phyloP scores from a whole-genome alignment of 1,140 invertebrate genomes.

The Aradophagus sp. region DNA sequence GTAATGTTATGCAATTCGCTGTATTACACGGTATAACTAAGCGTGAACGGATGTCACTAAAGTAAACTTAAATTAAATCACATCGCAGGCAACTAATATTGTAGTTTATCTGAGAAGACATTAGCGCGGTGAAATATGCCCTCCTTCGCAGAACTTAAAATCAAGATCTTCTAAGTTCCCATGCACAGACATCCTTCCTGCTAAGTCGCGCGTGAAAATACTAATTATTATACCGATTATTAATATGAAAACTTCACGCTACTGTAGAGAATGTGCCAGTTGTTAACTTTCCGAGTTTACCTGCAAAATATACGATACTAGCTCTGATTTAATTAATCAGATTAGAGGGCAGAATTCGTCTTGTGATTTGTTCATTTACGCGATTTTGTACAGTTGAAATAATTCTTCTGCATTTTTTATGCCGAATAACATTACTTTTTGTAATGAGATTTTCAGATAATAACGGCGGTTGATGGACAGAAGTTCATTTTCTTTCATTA shows the following conservation, averaged over 20 bases:
- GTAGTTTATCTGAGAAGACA: constrained; percentile 74
- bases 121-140: constrained; percentile 74
- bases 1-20: constrained; percentile 22
- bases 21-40: constrained; percentile 71
- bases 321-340: too few species aligned
- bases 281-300: constrained; percentile 63
- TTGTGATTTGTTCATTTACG: too few species aligned
- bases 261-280: constrained; percentile 41
- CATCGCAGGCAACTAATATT: constrained; percentile 73
- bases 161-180: constrained; percentile 72
- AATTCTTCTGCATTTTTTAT: too few species aligned
- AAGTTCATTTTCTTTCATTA: too few species aligned
- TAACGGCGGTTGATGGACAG: too few species aligned
- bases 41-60: constrained; percentile 68
- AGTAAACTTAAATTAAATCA: constrained; percentile 76
- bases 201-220: constrained; percentile 75
- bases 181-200: constrained; percentile 67
- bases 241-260: constrained; percentile 73
- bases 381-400: too few species aligned
- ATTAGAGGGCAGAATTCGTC: too few species aligned
- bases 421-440: too few species aligned
- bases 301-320: constrained; percentile 34
- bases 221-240: constrained; percentile 76
- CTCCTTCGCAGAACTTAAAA: constrained; percentile 74
- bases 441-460: too few species aligned